phyloP scores from a whole-genome alignment of 2,113 vertebrate genomes.

The Corvus hawaiiensis region DNA sequence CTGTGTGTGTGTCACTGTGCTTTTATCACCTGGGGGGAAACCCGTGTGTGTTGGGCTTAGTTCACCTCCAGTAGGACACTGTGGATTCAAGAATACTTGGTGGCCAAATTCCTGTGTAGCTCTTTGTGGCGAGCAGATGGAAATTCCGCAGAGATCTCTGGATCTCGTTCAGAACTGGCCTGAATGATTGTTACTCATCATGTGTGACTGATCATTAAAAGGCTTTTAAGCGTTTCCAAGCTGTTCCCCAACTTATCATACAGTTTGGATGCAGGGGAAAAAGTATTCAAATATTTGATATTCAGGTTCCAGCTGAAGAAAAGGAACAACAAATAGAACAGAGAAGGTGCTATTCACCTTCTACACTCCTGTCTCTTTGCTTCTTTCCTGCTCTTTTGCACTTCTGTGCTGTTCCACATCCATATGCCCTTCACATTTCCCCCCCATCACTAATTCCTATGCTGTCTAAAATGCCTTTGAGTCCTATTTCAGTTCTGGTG shows the following conservation, averaged over 20 bases:
- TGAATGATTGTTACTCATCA: constrained; percentile 19
- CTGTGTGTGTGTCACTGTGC: not conserved
- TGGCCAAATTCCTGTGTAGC: not conserved
- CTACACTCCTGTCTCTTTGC: not conserved
- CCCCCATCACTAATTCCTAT: not conserved
- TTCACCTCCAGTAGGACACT: not conserved
- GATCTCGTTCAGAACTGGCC: not conserved
- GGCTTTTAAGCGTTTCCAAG: constrained; percentile 12
- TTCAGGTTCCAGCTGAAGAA: not conserved
- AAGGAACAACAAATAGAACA: not conserved
- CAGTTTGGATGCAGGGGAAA: not conserved
- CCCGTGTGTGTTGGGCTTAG: not conserved
- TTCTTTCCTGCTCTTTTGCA: not conserved
- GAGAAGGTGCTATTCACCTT: not conserved
- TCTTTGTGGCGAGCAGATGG: not conserved
- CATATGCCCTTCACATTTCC: not conserved
- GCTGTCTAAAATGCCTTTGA: not conserved
- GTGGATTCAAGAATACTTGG: not conserved
- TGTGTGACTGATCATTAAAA: constrained; percentile 11
- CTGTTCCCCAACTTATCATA: not conserved
- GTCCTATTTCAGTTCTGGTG: not conserved
- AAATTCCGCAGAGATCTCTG: constrained; percentile 9
- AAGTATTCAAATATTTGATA: not conserved
- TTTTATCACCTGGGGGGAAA: not conserved
- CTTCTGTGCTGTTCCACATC: not conserved